Evolutionary conservation across 2,113 vertebrate genomes (phyloP), one percentile per base, ranked within the genome.

Genomic region (Scortum barcoo): DNA sequence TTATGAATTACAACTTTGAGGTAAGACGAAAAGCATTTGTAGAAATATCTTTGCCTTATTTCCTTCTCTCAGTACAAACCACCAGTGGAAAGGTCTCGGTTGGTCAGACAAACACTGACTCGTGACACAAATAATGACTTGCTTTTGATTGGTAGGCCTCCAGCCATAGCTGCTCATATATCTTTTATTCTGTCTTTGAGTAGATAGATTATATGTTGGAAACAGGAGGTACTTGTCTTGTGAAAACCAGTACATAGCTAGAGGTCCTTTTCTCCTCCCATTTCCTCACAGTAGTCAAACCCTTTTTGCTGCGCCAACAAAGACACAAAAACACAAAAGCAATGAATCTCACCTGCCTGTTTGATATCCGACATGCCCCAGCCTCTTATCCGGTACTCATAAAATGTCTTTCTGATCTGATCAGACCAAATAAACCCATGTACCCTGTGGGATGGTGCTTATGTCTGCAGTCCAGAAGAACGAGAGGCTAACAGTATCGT

Each of bases 351-450:
- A 93, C 81, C 80, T 88, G 87, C 68, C 60, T 71, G 51, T 83
- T 89, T 91, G 58, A 88, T 86, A 66, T 83, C 83, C 79, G 66
- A 53, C 86, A 62, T 72, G 69, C 62, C 67, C 80, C 61, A 42
- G 30, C 83, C 67, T 73, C 22, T 40, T 73, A 8, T 48, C 51
- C 2, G 12, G 69, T 13, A 70, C 90, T 83, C 77, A 88, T 86
- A 77, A 86, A 84, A 72, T 69, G 75, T 72, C 78, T 72, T 63
- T 85, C 75, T 83, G 86, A 90, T 91, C 69, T 79, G 86, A 89
- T 90, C 81, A 85, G 78, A 82, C 57, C 53, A 76, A 69, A 88
- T 67, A 68, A 76, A 78, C 38, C 69, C 48, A 20, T 58, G 48
- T 7, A 42, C 69, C 90, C 86, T 60, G 67, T 65, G 86, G 91